A percentile compares a stretch with the other conserved stretches of the same genome.
These are phyloP conservation scores for Ametastegia equiseti DNA, from an alignment of 2,888 invertebrate species.

Conservation along the genomic window DNA sequence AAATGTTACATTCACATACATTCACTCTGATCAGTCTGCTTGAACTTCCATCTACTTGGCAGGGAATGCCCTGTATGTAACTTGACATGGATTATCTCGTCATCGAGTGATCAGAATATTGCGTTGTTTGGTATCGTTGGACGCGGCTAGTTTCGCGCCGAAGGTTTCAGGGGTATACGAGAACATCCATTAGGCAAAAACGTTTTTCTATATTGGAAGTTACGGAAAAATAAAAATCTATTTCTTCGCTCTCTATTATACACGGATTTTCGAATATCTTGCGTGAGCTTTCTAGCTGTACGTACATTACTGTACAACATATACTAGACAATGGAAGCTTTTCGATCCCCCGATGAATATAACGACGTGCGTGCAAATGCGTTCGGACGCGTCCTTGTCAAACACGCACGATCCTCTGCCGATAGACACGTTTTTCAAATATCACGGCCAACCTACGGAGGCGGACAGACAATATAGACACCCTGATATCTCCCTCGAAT, in stretches of 20 bases:
- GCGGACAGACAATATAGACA: conserved; percentile 9
- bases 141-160: background rate
- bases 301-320: conserved; percentile 1
- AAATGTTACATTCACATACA: background rate
- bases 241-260: background rate
- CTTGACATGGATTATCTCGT: background rate
- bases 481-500: conserved; percentile 43
- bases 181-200: background rate
- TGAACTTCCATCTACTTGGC: background rate
- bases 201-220: background rate
- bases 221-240: background rate
- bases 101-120: background rate
- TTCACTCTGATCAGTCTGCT: background rate
- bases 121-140: background rate
- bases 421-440: conserved; percentile 35
- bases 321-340: conserved; percentile 7
- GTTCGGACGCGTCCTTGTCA: conserved; percentile 36
- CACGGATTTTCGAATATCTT: background rate
- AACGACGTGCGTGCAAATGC: conserved; percentile 37
- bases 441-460: conserved; percentile 10
- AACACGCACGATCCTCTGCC: conserved; percentile 32
- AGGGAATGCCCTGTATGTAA: background rate
- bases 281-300: background rate
- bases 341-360: conserved; percentile 5
- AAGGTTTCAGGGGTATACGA: background rate